These are phyloP conservation scores for Cecidostiba fungosa DNA, from an alignment of 2,888 invertebrate genomes.

Conservation along the genomic window DNA sequence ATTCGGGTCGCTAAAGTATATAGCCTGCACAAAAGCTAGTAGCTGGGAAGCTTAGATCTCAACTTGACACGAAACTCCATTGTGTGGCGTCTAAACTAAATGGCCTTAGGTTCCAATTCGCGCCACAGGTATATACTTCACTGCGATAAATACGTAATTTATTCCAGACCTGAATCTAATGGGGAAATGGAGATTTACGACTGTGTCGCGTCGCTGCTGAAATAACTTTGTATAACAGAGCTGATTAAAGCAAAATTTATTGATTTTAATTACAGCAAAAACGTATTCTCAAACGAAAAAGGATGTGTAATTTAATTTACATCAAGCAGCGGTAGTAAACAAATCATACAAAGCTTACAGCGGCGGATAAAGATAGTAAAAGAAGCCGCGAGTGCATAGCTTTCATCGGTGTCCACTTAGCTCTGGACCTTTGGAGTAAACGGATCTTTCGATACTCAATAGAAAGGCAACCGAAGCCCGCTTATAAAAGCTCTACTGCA, in stretches of 20 bases:
- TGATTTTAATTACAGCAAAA: too few relatives aligned
- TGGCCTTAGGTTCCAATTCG: constrained; percentile 21
- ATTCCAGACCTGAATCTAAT: not conserved
- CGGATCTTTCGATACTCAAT: constrained; percentile 2
- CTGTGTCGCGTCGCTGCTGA: not conserved
- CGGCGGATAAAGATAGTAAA: not conserved
- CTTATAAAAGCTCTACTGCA: not conserved
- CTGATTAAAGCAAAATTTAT: not conserved
- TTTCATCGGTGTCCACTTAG: not conserved
- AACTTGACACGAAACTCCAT: constrained; percentile 33
- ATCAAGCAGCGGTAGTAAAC: not conserved
- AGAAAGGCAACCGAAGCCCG: not conserved
- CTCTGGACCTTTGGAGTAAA: not conserved
- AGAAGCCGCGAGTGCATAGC: not conserved
- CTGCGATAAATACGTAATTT: constrained; percentile 31
- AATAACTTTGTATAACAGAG: not conserved
- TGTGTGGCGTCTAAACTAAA: constrained; percentile 20
- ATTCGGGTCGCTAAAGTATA: constrained; percentile 2
- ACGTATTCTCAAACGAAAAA: not conserved
- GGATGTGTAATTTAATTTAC: not conserved
- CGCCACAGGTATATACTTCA: not conserved
- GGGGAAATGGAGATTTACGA: not conserved
- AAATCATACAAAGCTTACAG: not conserved
- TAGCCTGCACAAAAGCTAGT: not conserved
- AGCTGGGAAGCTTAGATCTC: constrained; percentile 27